Evolutionary conservation across 2,113 vertebrate genomes (phyloP), one percentile per base, ranked within the genome.

Genomic region (Bettongia penicillata): DNA sequence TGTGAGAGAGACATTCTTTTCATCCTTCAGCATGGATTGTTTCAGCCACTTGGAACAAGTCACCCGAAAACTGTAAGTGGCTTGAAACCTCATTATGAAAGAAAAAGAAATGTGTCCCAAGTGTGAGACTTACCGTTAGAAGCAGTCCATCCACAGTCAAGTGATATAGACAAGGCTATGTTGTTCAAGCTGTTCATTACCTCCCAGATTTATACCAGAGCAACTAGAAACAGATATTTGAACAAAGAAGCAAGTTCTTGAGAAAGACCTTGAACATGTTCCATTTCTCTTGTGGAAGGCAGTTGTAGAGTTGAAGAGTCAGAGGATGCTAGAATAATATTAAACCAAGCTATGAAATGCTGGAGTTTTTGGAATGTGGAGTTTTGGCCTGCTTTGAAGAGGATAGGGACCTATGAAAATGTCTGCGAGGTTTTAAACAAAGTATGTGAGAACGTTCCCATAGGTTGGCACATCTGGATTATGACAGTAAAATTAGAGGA

Each of bases 81-180:
- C 99, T 95, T 98, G 99, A 48, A 99, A 99, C 96, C 99, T 99
- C 93, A 99, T 99, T 95, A 99, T 99, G 99, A 99, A 99, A 97
- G 99, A 99, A 95, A 99, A 99, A 0, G 99, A 99, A 97, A 99
- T 99, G 99, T 99, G 99, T 97, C 99, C 99, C 23, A 99, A 99
- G 99, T 99, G 99, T 98, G 99, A 98, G 99, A 99, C 57, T 99
- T 99, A 48, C 99, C 99, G 99, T 96, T 99, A 47, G 99, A 99
- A 98, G 99, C 99, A 55, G 99, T 99, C 90, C 98, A 99, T 28
- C 98, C 99, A 23, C 99, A 99, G 97, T 99, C 99, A 0, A 99
- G 99, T 19, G 99, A 99, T 96, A 99, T 99, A 0, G 99, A 99
- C 89, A 99, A 99, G 98, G 99, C 99, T 0, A 99, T 99, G 28